Percentiles rank a stretch among this genome's conserved stretches.
These are phyloP conservation scores for Channa striata DNA, from an alignment of 2,797 vertebrate genomes.

Conservation along the genomic window DNA sequence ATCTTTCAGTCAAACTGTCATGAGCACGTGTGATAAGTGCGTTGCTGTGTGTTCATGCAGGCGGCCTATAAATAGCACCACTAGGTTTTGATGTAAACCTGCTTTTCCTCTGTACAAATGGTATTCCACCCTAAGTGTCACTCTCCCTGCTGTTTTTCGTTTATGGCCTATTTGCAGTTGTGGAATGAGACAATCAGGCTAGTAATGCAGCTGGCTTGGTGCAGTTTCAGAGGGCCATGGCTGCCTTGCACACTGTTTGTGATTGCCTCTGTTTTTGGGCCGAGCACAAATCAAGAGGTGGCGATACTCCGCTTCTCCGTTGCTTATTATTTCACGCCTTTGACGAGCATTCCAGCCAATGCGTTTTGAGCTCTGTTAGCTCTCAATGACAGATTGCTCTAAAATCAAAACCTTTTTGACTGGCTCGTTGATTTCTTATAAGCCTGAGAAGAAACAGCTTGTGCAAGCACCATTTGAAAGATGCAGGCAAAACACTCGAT, in stretches of 20 bases:
- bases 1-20: background rate
- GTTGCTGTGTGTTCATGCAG: background rate
- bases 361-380: background rate
- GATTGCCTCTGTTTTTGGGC: conserved; percentile 31
- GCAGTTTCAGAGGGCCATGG: conserved; percentile 10
- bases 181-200: conserved; percentile 8
- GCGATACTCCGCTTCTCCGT: conserved; percentile 8
- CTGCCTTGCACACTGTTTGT: conserved; percentile 6
- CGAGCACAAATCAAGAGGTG: conserved; percentile 20
- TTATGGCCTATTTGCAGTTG: conserved; percentile 19
- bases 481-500: background rate
- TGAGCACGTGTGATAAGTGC: background rate
- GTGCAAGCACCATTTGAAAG: conserved; percentile 8
- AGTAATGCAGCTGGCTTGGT: conserved; percentile 10
- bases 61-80: conserved; percentile 5
- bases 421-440: conserved; percentile 28
- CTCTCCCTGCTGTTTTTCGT: conserved; percentile 2
- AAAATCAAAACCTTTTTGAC: conserved; percentile 10
- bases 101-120: conserved; percentile 2
- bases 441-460: background rate
- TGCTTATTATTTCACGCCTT: conserved; percentile 11
- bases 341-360: background rate
- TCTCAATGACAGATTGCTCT: conserved; percentile 4
- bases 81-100: background rate
- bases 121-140: conserved; percentile 13